Base-by-base conservation (phyloP, 2,113 vertebrate genomes). In the Cricetomys ansorgei region DNA sequence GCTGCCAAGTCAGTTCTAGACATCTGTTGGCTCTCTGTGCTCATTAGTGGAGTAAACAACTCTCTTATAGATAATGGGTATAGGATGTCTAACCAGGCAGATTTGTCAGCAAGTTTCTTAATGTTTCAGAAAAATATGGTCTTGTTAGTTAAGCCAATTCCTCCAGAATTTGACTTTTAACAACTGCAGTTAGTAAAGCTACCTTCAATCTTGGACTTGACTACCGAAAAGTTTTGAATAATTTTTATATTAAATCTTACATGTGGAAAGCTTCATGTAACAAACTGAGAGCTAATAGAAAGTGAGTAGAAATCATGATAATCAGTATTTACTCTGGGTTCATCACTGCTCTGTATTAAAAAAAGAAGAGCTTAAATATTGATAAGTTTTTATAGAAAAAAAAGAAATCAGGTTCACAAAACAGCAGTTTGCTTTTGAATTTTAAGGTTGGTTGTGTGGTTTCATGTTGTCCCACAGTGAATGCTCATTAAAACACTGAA, bases 1-100 rank as follows among this genome's bases (percentile, higher is more conserved):
- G 31, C 93, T 96, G 93, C 91, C 97, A 97, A 95, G 73, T 77
- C 17, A 27, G 86, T 96, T 97, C 93, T 95, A 96, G 93, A 93
- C 77, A 96, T 97, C 96, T 97, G 94, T 81, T 85, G 95, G 88
- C 67, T 92, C 91, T 90, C 89, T 88, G 69, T 87, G 72, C 91
- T 97, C 87, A 91, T 94, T 96, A 97, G 95, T 40, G 70, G 45
- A 85, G 70, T 96, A 96, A 97, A 97, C 89, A 96, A 87, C 40
- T 43, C 53, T 96, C 59, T 93, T 93, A 62, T 59, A 93, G 64
- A 92, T 91, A 94, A 95, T 92, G 59, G 57, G 62, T 91, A 96
- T 86, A 89, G 83, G 91, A 70, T 87, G 90, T 73, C 19, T 92
- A 91, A 86, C 40, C 23, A 94, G 70, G 59, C 53, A 86, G 29